Evolutionary conservation across 1,140 invertebrate species (phyloP), one percentile per base, ranked within the genome.

Genomic region (Sipha flava): DNA sequence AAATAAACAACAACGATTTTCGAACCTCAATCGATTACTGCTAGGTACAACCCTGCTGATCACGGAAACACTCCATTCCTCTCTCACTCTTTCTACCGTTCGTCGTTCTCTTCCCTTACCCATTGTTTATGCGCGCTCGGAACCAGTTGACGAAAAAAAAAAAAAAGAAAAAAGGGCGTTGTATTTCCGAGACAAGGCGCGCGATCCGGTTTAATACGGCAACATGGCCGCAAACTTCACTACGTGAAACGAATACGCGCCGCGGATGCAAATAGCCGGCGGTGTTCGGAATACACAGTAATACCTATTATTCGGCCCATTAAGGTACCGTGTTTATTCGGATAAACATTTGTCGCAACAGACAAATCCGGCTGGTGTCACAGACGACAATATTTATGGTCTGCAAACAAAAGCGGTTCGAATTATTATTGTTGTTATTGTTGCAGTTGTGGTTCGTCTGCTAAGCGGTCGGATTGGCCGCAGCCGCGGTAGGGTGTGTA

Each of bases 361-460:
- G 68, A 72, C 68, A 72, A 72, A 72, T 72, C 68, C 47, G 16
- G 16, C n/a, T 21, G 43, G 43, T 72, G 68, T 49, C 68, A 72
- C 29, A 12, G 47, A 49, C 29, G 18, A 72, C 68, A 72, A 72
- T 72, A 72, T 72, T 72, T 72, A 72, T 72, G 26, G 68, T 72
- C 10, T 31, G 68, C 68, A 72, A 72, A 72, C 68, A 72, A 72
- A 34, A 66, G 18, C 43, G 26, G 49, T 72, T 45, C 68, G 45
- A 49, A 52, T 72, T 72, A 72, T 72, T 49, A 66, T 66, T 66
- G 29, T 49, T n/a, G n/a, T n/a, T n/a, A n/a, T n/a, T n/a, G n/a
- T n/a, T n/a, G n/a, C n/a, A n/a, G n/a, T n/a, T 52, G 45, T 49
- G 45, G 43, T 72, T 72, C 68, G 47, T 18, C n/a, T 72, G 45